Conservation (phyloP, 2,888 invertebrate species). For the Falcaria lacertinaria region DNA sequence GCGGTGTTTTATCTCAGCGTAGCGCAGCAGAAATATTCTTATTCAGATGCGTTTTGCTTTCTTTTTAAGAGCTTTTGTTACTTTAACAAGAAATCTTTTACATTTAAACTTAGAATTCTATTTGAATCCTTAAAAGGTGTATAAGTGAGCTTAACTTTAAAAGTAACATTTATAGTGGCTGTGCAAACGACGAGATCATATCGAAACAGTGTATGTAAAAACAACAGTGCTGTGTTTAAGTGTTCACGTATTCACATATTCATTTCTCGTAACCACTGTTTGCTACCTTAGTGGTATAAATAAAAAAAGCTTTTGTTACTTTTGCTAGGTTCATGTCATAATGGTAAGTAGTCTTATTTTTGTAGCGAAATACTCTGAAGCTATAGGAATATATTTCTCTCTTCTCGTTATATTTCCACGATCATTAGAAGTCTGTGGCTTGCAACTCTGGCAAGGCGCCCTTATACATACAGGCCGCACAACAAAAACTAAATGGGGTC, state of each 20-base stretch:
- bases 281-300: too few species aligned
- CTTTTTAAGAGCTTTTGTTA: background rate
- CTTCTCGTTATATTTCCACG: background rate
- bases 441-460: background rate
- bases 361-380: too few species aligned
- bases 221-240: too few species aligned
- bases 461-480: background rate
- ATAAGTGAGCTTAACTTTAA: background rate
- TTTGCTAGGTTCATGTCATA: too few species aligned
- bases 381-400: too few species aligned
- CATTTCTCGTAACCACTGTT: too few species aligned
- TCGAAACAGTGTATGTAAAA: background rate
- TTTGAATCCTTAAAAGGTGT: background rate
- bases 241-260: too few species aligned
- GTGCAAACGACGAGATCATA: background rate
- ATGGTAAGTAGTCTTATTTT: too few species aligned
- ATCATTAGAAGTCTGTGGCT: background rate
- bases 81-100: background rate
- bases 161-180: background rate
- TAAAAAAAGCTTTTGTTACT: too few species aligned
- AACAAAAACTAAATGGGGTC: background rate
- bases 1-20: too few species aligned
- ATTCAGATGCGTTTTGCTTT: background rate
- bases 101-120: background rate
- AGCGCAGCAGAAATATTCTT: too few species aligned